Evolutionary conservation across 2,888 invertebrate genomes (phyloP).

Genomic region (Sphinx pinastri): DNA sequence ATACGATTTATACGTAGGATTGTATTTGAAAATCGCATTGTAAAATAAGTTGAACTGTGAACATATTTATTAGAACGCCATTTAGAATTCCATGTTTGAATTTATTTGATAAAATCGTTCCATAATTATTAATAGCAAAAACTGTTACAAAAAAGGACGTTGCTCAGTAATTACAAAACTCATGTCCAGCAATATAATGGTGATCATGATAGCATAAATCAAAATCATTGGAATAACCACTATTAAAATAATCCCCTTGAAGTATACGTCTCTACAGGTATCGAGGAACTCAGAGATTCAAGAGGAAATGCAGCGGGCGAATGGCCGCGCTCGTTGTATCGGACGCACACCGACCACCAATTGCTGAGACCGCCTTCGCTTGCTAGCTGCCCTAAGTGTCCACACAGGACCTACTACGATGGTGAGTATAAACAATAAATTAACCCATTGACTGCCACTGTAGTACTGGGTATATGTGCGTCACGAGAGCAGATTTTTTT

Average conservation of each 20-base stretch:
- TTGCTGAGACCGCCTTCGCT: constrained; percentile 78
- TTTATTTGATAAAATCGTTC: too few relatives aligned
- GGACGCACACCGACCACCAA: constrained; percentile 52
- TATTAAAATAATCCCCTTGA: constrained; percentile 56
- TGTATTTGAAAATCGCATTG: too few relatives aligned
- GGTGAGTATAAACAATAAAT: constrained; percentile 47
- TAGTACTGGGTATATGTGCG: too few relatives aligned
- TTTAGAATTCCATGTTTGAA: too few relatives aligned
- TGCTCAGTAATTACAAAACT: neutral
- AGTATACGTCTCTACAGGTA: constrained; percentile 74
- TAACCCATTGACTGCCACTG: too few relatives aligned
- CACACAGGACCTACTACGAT: constrained; percentile 64
- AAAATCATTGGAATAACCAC: constrained; percentile 18
- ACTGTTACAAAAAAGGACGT: too few relatives aligned
- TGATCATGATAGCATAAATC: neutral
- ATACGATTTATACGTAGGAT: too few relatives aligned
- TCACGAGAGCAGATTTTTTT: too few relatives aligned
- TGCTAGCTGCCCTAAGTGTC: constrained; percentile 78
- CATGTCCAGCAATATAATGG: too few relatives aligned
- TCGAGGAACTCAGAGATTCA: constrained; percentile 77
- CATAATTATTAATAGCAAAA: too few relatives aligned
- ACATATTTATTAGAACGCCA: too few relatives aligned
- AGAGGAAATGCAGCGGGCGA: constrained; percentile 74
- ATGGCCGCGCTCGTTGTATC: constrained; percentile 74
- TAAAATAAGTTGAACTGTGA: too few relatives aligned